Base-by-base conservation (phyloP, 2,888 invertebrate species). In the Magallana nippona region DNA sequence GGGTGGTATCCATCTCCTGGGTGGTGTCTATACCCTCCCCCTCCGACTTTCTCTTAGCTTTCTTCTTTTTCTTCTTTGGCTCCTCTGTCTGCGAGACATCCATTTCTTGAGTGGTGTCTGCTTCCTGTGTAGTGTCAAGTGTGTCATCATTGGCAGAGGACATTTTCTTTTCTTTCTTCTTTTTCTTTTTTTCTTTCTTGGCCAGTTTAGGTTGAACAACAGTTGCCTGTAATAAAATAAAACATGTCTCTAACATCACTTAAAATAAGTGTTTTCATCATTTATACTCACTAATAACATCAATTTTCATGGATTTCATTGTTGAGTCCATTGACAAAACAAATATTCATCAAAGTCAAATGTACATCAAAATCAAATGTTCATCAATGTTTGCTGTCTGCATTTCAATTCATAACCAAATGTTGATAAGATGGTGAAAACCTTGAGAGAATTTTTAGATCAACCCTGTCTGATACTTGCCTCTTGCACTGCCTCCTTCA, bases 401-500 rank as follows among this genome's bases (percentile, higher is more conserved):
- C 44, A 44, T 44, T 44, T 44, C 44, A 44, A 44, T 44, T 44
- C 44, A 44, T 44, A 44, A 44, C 44, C 44, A 44, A n/a, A 44
- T 44, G 44, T 44, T 44, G 44, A 8, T 44, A 44, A 44, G 44
- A 44, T 44, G 44, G 8, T 44, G 44, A 44, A 44, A 44, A 44
- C 44, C 5, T 44, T 44, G 8, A 44, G 8, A 44, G 0, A 8
- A 8, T 44, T 44, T 44, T 44, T 44, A 44, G 44, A 44, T 44
- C 44, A 44, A 44, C 44, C 44, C 44, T 44, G 5, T 44, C 44
- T 44, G 8, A 15, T 27, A 17, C 58, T 81, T 86, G 95, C 95
- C 92, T 97, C 96, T 82, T 96, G 96, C 62, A 98, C 95, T 0
- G 99, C 99, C 93, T 98, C 97, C 91, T 97, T 96, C 99, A 99